A percentile compares a stretch with the other conserved stretches of the same genome.
Evolutionary conservation across 1,140 invertebrate genomes (phyloP).

Genomic region (Helicorthomorpha holstii): DNA sequence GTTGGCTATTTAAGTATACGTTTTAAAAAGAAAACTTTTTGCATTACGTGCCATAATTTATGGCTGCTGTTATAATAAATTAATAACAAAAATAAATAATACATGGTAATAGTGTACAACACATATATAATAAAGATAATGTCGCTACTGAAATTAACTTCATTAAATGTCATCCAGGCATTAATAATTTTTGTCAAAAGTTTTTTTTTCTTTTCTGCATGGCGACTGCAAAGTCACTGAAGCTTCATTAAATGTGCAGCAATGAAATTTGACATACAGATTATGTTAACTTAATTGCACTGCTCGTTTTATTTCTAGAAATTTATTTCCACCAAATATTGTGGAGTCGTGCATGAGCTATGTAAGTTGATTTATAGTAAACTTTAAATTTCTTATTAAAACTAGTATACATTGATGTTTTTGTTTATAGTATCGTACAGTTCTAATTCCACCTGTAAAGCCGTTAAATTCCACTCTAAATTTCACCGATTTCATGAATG

Average conservation of each 20-base stretch:
- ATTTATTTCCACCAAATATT: slow-evolving; percentile 81
- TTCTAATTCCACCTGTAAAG: slow-evolving; percentile 25
- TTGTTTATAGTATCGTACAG: slow-evolving; percentile 28
- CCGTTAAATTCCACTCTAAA: not conserved
- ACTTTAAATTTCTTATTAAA: not conserved
- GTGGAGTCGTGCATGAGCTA: slow-evolving; percentile 61
- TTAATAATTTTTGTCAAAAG: too few species aligned
- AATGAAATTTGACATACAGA: too few species aligned
- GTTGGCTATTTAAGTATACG: too few species aligned
- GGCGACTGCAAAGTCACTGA: too few species aligned
- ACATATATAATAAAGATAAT: too few species aligned
- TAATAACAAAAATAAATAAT: too few species aligned
- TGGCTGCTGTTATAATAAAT: too few species aligned
- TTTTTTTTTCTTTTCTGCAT: not conserved
- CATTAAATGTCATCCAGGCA: too few species aligned
- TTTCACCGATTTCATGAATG: not conserved
- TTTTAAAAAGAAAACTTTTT: not conserved
- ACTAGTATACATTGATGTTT: not conserved
- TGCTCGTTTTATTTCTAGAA: slow-evolving; percentile 40
- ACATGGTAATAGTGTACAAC: too few species aligned
- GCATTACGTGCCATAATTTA: not conserved
- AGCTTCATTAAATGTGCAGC: too few species aligned
- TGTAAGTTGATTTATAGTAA: slow-evolving; percentile 25
- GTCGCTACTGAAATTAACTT: too few species aligned
- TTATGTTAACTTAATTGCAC: not conserved